Evolutionary conservation across 2,888 invertebrate genomes (phyloP), one percentile per base, ranked within the genome.

Genomic region (Lasioglossum vierecki): DNA sequence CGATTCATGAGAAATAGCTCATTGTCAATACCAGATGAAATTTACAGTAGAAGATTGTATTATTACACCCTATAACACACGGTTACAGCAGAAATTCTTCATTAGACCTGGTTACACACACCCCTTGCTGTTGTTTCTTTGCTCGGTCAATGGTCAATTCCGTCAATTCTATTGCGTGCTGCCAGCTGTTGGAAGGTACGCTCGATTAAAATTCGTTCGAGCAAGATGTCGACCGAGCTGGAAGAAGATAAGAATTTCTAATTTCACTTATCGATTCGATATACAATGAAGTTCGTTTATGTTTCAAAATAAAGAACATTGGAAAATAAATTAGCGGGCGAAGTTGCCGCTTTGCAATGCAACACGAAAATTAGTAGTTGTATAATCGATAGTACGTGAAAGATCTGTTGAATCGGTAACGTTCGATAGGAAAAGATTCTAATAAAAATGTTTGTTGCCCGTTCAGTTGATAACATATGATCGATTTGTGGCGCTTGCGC

Each of bases 401-500:
- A 22, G 35, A n/a, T 53, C n/a, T 9, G 8, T 53, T 53, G 6
- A 53, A 63, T 63, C 26, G 26, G 13, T 22, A 53, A 39, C 13
- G 6, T 57, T 49, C 63, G 26, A 53, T 35, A 44, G 15, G 15
- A 26, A 68, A 73, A 79, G n/a, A 70, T 70, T 70, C 13, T 41
- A 60, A 44, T 70, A 66, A 41, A 44, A 71, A 71, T 11, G 15
- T 30, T 57, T 13, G 5, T 46, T 13, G 1, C 8, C n/a, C 30
- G 46, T 68, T 39, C 85, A 44, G 80, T 79, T 84, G 75, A 74
- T 85, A 76, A 84, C 22, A 49, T 77, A 76, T 82, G 57, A 71
- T 82, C 49, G 79, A 79, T 79, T 41, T 46, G 71, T 0, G 26
- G 77, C 89, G 89, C 89, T 83, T 88, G 89, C 89, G 89, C 79